Percentiles rank a stretch among this genome's conserved stretches.
phyloP scores from a whole-genome alignment of 1,140 invertebrate genomes.

The Araneus ventricosus region DNA sequence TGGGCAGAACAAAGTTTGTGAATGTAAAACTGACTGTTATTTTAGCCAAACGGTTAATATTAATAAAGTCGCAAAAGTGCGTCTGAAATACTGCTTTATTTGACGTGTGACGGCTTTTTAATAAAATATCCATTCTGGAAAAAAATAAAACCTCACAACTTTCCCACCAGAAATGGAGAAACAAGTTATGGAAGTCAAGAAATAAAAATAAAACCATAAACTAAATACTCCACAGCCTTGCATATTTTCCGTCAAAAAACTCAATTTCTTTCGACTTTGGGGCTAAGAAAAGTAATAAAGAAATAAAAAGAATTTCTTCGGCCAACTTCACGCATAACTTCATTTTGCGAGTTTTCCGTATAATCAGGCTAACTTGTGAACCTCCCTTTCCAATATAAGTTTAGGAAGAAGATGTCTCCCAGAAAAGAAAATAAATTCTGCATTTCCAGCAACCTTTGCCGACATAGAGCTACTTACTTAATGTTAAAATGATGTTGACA shows the following conservation, averaged over 20 bases:
- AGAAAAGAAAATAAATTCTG: constrained; percentile 72
- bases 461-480: constrained; percentile 75
- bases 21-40: not conserved
- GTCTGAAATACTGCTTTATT: not conserved
- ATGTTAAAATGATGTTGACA: constrained; percentile 75
- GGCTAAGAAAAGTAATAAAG: constrained; percentile 79
- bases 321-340: constrained; percentile 71
- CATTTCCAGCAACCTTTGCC: constrained; percentile 69
- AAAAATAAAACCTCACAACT: constrained; percentile 9
- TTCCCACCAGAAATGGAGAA: not conserved
- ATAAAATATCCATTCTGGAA: constrained; percentile 12
- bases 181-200: not conserved
- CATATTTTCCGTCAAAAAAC: constrained; percentile 69
- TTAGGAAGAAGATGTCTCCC: constrained; percentile 49
- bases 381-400: constrained; percentile 59
- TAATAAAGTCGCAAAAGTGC: not conserved
- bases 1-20: not conserved
- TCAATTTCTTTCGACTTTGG: constrained; percentile 75
- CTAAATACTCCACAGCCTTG: constrained; percentile 78
- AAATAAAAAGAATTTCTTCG: constrained; percentile 20
- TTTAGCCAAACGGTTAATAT: not conserved
- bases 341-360: constrained; percentile 74
- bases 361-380: constrained; percentile 73
- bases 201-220: constrained; percentile 49
- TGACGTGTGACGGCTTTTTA: constrained; percentile 19